Evolutionary conservation across 2,797 vertebrate species (phyloP).

Genomic region (Loriculus beryllinus): DNA sequence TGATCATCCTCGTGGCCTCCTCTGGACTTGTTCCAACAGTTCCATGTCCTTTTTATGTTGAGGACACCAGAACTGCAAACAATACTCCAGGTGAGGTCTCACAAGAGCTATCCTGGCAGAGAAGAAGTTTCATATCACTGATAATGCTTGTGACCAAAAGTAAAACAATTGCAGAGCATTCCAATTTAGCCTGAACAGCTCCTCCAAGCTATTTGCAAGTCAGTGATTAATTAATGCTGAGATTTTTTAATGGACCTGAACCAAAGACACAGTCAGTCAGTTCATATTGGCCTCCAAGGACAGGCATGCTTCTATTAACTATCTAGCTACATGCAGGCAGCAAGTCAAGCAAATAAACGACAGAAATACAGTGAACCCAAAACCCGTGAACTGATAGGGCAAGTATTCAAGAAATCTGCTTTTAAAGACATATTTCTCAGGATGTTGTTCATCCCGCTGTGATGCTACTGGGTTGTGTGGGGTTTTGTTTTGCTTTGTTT

Average conservation of each 20-base stretch:
- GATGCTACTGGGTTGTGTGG: not conserved
- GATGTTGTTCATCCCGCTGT: not conserved
- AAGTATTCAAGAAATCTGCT: not conserved
- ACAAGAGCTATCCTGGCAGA: not conserved
- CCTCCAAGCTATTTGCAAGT: constrained; percentile 47
- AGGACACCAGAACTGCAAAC: too few relatives aligned
- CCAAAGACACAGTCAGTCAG: constrained; percentile 39
- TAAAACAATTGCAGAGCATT: constrained; percentile 13
- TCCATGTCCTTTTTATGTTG: too few relatives aligned
- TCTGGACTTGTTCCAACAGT: too few relatives aligned
- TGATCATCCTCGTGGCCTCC: too few relatives aligned
- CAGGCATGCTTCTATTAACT: constrained; percentile 12
- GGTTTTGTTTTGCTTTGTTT: not conserved
- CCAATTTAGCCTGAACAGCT: constrained; percentile 3
- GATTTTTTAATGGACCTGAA: constrained; percentile 56
- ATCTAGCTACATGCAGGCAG: not conserved
- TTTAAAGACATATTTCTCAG: not conserved
- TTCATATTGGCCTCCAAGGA: constrained; percentile 50
- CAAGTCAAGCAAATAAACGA: constrained; percentile 28
- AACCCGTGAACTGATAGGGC: not conserved
- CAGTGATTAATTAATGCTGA: constrained; percentile 60
- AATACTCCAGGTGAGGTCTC: too few relatives aligned
- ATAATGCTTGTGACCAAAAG: not conserved
- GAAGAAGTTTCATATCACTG: not conserved
- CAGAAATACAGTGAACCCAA: not conserved